A percentile compares a stretch with the other conserved stretches of the same genome.
Evolutionary conservation across 2,797 vertebrate species (phyloP).

Genomic region (Cossypha dichroa): DNA sequence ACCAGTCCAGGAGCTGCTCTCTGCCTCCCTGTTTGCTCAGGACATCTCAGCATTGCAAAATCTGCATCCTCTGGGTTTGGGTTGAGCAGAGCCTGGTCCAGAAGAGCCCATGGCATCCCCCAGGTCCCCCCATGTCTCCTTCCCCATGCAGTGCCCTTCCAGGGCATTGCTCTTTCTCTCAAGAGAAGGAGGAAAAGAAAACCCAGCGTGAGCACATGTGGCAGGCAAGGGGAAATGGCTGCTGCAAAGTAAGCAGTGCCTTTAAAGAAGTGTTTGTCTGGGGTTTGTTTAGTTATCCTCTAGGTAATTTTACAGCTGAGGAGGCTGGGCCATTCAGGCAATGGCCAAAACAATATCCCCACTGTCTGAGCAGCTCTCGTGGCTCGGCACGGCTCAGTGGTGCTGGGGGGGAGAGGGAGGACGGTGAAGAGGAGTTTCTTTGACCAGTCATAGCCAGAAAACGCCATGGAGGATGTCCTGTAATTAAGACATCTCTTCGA

Average conservation of each 20-base stretch:
- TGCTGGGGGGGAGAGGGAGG: slow-evolving; percentile 1
- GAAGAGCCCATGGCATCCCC: background rate
- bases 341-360: slow-evolving; percentile 66
- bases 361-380: slow-evolving; percentile 56
- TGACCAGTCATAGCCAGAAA: background rate
- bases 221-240: slow-evolving; percentile 34
- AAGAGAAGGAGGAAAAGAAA: slow-evolving; percentile 5
- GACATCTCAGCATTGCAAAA: accelerated
- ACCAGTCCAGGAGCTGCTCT: background rate
- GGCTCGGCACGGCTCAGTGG: background rate
- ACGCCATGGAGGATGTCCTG: background rate
- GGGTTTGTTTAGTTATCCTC: slow-evolving; percentile 71
- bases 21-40: background rate
- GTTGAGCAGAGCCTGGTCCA: background rate
- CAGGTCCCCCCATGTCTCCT: accelerated
- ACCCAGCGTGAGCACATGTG: background rate
- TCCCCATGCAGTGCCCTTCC: background rate
- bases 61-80: background rate
- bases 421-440: background rate
- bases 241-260: slow-evolving; percentile 58
- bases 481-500: slow-evolving; percentile 50
- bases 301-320: slow-evolving; percentile 73
- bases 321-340: slow-evolving; percentile 31
- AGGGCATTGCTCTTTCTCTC: background rate
- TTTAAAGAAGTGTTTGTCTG: slow-evolving; percentile 71